Conservation (phyloP, 2,888 invertebrate species). For the Emmelina monodactyla region DNA sequence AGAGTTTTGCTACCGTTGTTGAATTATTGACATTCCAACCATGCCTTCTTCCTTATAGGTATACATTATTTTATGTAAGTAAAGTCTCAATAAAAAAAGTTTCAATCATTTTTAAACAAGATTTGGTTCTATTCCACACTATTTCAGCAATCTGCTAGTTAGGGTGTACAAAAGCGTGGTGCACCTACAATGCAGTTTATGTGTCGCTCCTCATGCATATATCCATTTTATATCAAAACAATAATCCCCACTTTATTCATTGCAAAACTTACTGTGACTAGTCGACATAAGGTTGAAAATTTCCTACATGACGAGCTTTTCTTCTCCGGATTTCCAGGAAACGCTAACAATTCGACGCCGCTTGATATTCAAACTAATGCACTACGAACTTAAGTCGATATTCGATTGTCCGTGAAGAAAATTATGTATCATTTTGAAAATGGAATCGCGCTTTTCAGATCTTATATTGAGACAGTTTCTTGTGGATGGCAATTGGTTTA, state of each 20-base stretch:
- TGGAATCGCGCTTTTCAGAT: conserved; percentile 35
- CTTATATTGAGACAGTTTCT: conserved; percentile 22
- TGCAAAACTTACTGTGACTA: too few species aligned
- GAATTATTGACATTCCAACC: too few species aligned
- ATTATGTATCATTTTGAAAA: conserved; percentile 21
- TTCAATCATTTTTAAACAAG: too few species aligned
- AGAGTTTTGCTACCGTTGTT: too few species aligned
- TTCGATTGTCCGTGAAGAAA: too few species aligned
- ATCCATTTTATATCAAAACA: conserved; percentile 35
- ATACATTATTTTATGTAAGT: too few species aligned
- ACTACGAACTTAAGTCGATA: too few species aligned
- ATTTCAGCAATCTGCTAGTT: conserved; percentile 28
- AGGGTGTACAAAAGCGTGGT: conserved; percentile 49
- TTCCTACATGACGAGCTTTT: conserved; percentile 12
- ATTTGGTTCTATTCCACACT: conserved; percentile 22
- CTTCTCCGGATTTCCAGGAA: neutral
- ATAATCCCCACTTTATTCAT: conserved; percentile 21
- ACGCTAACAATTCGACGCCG: too few species aligned
- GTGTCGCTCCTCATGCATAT: conserved; percentile 48
- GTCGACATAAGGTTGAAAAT: conserved; percentile 32
- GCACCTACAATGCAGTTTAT: conserved; percentile 52
- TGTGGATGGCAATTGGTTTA: conserved; percentile 17
- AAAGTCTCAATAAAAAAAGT: too few species aligned
- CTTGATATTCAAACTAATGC: too few species aligned
- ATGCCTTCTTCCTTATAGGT: too few species aligned